Percentiles rank a stretch among this genome's conserved stretches.
phyloP scores from a whole-genome alignment of 1,140 invertebrate genomes.

The Trachelipus rathkii region DNA sequence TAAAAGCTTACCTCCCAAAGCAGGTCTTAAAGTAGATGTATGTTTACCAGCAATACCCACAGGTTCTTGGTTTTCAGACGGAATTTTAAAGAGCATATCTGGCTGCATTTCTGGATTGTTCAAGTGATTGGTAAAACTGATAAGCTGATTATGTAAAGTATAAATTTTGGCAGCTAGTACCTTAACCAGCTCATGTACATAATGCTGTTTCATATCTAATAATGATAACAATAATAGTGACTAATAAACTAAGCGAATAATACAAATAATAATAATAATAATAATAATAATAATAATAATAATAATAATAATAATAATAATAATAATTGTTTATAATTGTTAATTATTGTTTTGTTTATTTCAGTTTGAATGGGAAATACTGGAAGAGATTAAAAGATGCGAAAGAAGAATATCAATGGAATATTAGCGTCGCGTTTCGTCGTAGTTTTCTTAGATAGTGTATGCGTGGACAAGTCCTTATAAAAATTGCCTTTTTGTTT shows the following conservation, averaged over 20 bases:
- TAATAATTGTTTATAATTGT: too few species aligned
- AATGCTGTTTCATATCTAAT: background rate
- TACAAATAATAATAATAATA: too few species aligned
- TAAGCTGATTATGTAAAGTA: background rate
- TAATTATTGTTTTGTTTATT: too few species aligned
- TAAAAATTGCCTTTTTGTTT: too few species aligned
- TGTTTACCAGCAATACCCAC: background rate
- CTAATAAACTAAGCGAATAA: background rate
- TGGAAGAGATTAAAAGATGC: too few species aligned
- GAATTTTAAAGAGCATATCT: background rate
- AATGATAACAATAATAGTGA: background rate
- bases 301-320: too few species aligned
- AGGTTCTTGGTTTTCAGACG: background rate
- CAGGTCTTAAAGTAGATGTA: background rate
- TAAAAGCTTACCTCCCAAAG: background rate
- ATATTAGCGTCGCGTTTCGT: too few species aligned
- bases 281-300: too few species aligned
- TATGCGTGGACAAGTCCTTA: too few species aligned
- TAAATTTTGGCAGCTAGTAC: background rate
- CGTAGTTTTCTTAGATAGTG: too few species aligned
- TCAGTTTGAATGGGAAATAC: too few species aligned
- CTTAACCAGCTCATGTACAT: background rate
- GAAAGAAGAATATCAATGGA: too few species aligned
- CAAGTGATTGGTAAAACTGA: background rate
- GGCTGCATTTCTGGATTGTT: background rate